A percentile compares a stretch with the other conserved stretches of the same genome.
These are phyloP conservation scores for Amphibalanus amphitrite DNA, from an alignment of 1,140 invertebrate species.

Conservation along the genomic window DNA sequence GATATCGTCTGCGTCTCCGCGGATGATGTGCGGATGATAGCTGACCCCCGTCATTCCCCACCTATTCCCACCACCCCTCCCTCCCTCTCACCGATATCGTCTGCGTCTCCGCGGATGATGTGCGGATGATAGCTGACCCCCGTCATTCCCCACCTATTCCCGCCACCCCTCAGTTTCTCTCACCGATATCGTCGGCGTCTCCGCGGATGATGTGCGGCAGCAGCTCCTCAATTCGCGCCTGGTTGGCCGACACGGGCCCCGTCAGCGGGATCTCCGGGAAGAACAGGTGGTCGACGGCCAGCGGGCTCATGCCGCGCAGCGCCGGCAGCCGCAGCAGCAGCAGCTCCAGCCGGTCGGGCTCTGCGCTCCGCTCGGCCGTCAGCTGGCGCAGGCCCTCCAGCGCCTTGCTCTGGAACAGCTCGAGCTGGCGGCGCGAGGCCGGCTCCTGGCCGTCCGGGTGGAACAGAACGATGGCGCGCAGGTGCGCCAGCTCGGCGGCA, in stretches of 20 bases:
- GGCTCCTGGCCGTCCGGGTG: slow-evolving; percentile 2
- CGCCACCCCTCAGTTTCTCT: too few species aligned
- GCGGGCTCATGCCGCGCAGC: slow-evolving; percentile 1
- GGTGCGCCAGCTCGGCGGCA: background rate
- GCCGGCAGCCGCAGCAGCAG: slow-evolving; percentile 4
- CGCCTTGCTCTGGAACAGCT: background rate
- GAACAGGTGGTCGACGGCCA: background rate
- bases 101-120: too few species aligned
- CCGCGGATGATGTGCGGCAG: slow-evolving; percentile 3
- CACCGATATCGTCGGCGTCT: slow-evolving; percentile 1
- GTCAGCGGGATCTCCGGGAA: background rate
- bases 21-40: too few species aligned
- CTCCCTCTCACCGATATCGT: too few species aligned
- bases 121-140: too few species aligned
- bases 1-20: too few species aligned
- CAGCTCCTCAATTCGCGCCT: background rate
- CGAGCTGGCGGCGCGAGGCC: slow-evolving; percentile 1
- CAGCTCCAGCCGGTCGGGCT: background rate
- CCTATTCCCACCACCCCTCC: too few species aligned
- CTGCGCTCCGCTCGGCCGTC: background rate
- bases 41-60: too few species aligned
- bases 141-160: too few species aligned
- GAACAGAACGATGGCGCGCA: slow-evolving; percentile 2
- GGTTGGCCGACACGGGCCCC: background rate
- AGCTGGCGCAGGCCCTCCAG: background rate